Base-by-base conservation (phyloP, 2,113 vertebrate genomes). In the Neogobius melanostomus region DNA sequence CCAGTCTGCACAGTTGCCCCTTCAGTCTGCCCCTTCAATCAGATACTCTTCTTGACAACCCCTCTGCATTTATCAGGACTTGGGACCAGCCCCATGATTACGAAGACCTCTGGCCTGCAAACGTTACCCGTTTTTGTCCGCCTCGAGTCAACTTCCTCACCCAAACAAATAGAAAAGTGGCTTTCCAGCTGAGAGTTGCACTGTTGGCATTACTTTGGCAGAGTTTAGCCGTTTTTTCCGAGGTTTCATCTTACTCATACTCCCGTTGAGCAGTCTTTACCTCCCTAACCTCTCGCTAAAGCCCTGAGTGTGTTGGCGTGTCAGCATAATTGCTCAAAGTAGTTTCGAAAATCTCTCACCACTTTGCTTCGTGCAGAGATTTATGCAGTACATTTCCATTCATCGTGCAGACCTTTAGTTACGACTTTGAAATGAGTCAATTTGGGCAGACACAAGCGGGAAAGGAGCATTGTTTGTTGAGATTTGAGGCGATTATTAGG, bases 171-270 rank as follows among this genome's bases (percentile, higher is more conserved):
- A 60, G 28, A 15, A 51, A 51, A 15, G 57, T 62, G 60, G 28
- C 60, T 61, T 46, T 48, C 61, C 76, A 56, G 64, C 10, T 7
- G 51, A 80, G 80, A 85, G 81, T 16, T 78, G 60, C 79, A 45
- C 75, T 44, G 71, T 69, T 77, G 80, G 77, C 81, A 72, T 76
- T 79, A 63, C 75, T 81, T 36, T 82, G 75, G 76, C 80, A 69
- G 69, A 21, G 64, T 75, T 79, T 50, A 52, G 52, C 67, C 50
- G 51, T 45, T 73, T 65, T 76, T 85, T 72, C 83, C 76, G 57
- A 76, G 63, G 72, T 79, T 63, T 82, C 69, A 14, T 74, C 77
- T 87, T 82, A 77, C 85, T 74, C 75, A 85, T 82, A 77, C 85
- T 63, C 71, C 68, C 72, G 67, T 70, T 62, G 62, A 72, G 74